Evolutionary conservation across 2,888 invertebrate genomes (phyloP).

Genomic region (Thymelicus lineola): DNA sequence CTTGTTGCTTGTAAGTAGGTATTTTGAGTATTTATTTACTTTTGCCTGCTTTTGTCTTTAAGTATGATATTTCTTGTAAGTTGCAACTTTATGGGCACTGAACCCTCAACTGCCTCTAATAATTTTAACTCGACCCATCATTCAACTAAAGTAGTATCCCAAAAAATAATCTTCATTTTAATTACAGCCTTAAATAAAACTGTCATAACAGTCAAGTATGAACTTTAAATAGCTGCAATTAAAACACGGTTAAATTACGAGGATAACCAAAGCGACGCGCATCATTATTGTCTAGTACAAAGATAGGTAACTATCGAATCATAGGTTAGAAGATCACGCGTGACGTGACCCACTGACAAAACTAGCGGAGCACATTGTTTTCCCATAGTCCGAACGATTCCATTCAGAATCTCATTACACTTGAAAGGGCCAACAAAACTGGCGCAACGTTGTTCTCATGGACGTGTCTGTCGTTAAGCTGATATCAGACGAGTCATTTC

Average conservation of each 20-base stretch:
- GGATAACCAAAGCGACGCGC: background rate
- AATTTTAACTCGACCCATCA: conserved; percentile 51
- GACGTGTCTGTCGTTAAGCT: conserved; percentile 84
- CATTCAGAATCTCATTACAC: conserved; percentile 84
- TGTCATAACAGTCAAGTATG: conserved; percentile 27
- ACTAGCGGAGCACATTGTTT: conserved; percentile 76
- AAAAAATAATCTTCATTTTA: conserved; percentile 33
- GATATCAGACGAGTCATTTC: too few species aligned
- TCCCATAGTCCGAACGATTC: conserved; percentile 75
- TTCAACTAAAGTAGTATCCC: conserved; percentile 44
- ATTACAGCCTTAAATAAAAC: conserved; percentile 27
- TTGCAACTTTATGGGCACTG: conserved; percentile 49
- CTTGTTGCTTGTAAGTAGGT: conserved; percentile 40
- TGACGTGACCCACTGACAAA: conserved; percentile 76
- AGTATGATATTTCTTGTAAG: conserved; percentile 48
- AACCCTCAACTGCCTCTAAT: conserved; percentile 49
- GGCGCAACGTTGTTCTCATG: conserved; percentile 82
- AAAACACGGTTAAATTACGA: conserved; percentile 24
- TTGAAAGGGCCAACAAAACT: conserved; percentile 81
- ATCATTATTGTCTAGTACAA: conserved; percentile 4
- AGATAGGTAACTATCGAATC: conserved; percentile 26
- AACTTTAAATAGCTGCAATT: conserved; percentile 29
- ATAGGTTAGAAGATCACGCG: conserved; percentile 39
- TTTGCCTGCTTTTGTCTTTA: conserved; percentile 58
- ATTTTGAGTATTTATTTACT: conserved; percentile 57